phyloP scores from a whole-genome alignment of 1,140 invertebrate genomes.

The Uloborus diversus region DNA sequence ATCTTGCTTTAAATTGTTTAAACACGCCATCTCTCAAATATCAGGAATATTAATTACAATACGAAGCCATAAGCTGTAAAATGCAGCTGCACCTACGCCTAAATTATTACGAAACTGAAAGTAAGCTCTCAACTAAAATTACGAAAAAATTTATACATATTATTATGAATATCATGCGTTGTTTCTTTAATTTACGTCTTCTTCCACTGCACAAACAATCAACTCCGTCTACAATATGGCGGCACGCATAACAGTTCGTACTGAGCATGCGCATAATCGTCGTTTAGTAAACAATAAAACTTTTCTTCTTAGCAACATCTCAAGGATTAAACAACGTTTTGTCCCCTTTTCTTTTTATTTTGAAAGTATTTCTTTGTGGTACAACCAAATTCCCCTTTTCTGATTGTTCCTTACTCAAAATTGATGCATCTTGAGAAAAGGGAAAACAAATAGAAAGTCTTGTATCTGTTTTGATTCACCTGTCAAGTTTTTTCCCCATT shows the following conservation, averaged over 20 bases:
- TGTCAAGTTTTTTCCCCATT: not conserved
- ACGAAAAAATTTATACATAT: conserved; percentile 21
- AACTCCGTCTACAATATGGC: conserved; percentile 48
- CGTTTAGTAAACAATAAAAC: conserved; percentile 55
- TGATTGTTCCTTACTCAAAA: not conserved
- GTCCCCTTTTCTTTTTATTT: not conserved
- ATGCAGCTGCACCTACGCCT: not conserved
- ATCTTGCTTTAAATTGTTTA: conserved; percentile 97
- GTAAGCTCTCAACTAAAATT: not conserved
- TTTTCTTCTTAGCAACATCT: conserved; percentile 40
- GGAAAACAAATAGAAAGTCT: not conserved
- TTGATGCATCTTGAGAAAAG: not conserved
- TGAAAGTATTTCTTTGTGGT: not conserved
- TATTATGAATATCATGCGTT: conserved; percentile 18
- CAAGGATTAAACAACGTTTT: not conserved
- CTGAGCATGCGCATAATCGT: conserved; percentile 50
- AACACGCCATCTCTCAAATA: conserved; percentile 80
- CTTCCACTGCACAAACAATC: not conserved
- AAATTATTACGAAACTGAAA: not conserved
- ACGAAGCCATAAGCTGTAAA: not conserved
- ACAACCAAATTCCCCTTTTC: not conserved
- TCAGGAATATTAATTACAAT: conserved; percentile 14
- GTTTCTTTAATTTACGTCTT: conserved; percentile 1
- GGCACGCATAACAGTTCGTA: conserved; percentile 41
- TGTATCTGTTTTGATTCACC: not conserved